Base-by-base conservation (phyloP, 1,140 invertebrate genomes). In the Drosophila elegans region DNA sequence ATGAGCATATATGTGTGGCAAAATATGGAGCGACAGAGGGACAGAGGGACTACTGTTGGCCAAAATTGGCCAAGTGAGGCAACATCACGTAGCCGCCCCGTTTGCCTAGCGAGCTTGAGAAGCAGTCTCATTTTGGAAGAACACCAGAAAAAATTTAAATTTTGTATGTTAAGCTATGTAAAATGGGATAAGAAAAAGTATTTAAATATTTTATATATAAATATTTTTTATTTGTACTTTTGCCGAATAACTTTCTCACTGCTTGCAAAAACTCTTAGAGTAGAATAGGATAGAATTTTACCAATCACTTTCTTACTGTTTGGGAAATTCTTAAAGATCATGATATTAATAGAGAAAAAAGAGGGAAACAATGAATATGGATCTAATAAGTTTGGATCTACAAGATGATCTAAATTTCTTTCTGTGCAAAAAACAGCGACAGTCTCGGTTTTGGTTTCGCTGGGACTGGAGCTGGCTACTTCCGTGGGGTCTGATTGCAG, bases 1-100 rank as follows among this genome's bases (percentile, higher is more conserved):
- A 52, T 34, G 16, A 12, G 13, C 5, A 21, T 16, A 36, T 41
- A 39, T 55, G 41, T 55, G 11, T 11, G 5, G 2, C 16, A 21
- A 13, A 4, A 32, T 21, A 12, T 25, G 12, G 25, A 25, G 53
- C 27, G 67, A 11, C 21, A 10, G 32, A 10, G 32, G 27, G 62
- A n/a, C 21, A n/a, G 39, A 10, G 32, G 32, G 66, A 46, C 68
- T 74, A 48, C 68, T 74, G 52, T 54, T 85, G 71, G 49, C 74
- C 75, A 86, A 79, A 86, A 76, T 86, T 86, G 82, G 82, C 56
- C 78, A 86, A 82, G 54, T 86, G 53, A 73, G 68, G 64, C 81
- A 85, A 86, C 78, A 72, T 69, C 82, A 88, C 82, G 82, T 86
- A 80, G 73, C 78, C 64, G 59, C 27, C 59, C 64, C 38, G 46